Evolutionary conservation across 2,888 invertebrate genomes (phyloP), one percentile per base, ranked within the genome.

Genomic region (Hypomecis punctinalis): DNA sequence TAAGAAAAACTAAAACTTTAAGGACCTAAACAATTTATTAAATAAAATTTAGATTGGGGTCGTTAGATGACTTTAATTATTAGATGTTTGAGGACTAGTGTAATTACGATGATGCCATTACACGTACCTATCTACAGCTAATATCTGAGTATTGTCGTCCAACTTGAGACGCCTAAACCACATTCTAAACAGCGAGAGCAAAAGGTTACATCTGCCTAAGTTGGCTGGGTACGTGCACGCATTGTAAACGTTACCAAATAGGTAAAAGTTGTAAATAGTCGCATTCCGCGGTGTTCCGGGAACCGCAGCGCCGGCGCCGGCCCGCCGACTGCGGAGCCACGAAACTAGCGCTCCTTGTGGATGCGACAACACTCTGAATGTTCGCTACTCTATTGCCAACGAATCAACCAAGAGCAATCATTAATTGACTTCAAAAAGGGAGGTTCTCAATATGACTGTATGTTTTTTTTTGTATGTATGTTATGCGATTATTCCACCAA

Each of bases 251-350:
- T 86, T 89, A 86, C 88, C 86, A 88, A 90, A 89, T 91, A 91
- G 90, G 91, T 89, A 90, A 91, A 90, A 88, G 88, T 90, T 89
- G 88, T 90, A 90, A 92, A 91, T 88, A 90, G 89, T 87, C 86
- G 85, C 90, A 90, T 89, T 88, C 90, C 89, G 76, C 76, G 74
- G 84, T 80, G 85, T 91, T 91, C 90, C 87, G 78, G 84, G 89
- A 89, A 91, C 78, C 76, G 81, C 80, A 74, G 78, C 76, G 73
- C 76, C 83, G 89, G 89, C 89, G 89, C 90, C 88, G 85, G 74
- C 74, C 77, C 75, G 78, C 72, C 76, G 72, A 58, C 67, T 68
- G 63, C 71, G 67, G 77, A 81, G 72, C 76, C 76, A 81, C 75
- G 74, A 83, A 82, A 72, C 73, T 53, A 51, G 62, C 72, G 61